Percentiles rank a stretch among this genome's conserved stretches.
These are phyloP conservation scores for Petaurus breviceps DNA, from an alignment of 2,113 vertebrate genomes.

Conservation along the genomic window DNA sequence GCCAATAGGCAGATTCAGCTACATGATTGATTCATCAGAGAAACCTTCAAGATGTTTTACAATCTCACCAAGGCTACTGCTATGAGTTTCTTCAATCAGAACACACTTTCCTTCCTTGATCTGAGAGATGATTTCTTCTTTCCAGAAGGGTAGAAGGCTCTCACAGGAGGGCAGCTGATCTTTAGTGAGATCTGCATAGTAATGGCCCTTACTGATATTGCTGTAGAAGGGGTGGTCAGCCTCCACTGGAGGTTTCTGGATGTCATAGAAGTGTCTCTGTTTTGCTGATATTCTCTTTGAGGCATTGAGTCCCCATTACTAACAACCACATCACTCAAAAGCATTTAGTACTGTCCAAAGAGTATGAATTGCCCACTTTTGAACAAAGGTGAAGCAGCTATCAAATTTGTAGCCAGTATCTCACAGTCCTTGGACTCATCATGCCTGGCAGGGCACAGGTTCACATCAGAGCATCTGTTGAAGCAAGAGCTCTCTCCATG, in stretches of 20 bases:
- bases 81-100: conserved; percentile 85
- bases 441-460: no score
- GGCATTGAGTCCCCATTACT: conserved; percentile 86
- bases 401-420: conserved; percentile 87
- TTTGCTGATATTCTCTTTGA: conserved; percentile 88
- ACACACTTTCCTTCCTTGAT: conserved; percentile 88
- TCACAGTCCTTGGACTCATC: conserved; percentile 15
- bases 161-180: conserved; percentile 69
- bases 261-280: conserved; percentile 87
- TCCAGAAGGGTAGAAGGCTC: conserved; percentile 89
- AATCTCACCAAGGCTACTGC: conserved; percentile 82
- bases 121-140: conserved; percentile 86
- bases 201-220: conserved; percentile 84
- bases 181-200: conserved; percentile 83
- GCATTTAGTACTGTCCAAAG: conserved; percentile 86
- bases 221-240: conserved; percentile 73
- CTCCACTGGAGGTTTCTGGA: conserved; percentile 86
- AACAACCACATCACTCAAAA: conserved; percentile 89
- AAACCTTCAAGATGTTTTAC: not conserved
- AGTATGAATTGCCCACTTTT: conserved; percentile 87
- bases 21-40: not conserved
- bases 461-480: not conserved
- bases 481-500: not conserved
- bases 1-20: not conserved
- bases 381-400: conserved; percentile 88